Conservation (phyloP, 2,113 vertebrate species). For the Zosterops japonicus region DNA sequence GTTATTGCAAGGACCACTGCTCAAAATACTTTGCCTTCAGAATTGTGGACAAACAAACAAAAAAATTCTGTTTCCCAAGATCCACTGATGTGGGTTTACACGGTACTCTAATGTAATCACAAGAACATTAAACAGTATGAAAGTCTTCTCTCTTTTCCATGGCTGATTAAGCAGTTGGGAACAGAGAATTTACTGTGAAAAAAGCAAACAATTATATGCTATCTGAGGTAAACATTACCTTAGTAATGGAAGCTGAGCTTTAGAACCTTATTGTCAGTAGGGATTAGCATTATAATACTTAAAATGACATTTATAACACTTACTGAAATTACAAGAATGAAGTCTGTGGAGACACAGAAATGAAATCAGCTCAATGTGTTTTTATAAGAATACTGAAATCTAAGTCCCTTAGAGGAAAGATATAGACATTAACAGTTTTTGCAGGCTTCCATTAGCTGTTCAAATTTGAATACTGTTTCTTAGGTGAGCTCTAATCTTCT, state of each 20-base stretch:
- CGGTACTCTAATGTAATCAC: slow-evolving; percentile 61
- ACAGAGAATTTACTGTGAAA: slow-evolving; percentile 78
- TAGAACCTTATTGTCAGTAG: slow-evolving; percentile 87
- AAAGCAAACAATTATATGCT: slow-evolving; percentile 85
- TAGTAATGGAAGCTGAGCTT: slow-evolving; percentile 84
- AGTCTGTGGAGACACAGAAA: slow-evolving; percentile 80
- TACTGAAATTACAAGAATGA: slow-evolving; percentile 85
- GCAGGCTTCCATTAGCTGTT: slow-evolving; percentile 84
- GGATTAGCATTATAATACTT: slow-evolving; percentile 87
- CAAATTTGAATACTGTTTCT: slow-evolving; percentile 85
- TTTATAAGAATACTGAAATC: slow-evolving; percentile 86
- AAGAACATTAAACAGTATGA: slow-evolving; percentile 65
- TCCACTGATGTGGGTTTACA: slow-evolving; percentile 40
- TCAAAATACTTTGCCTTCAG: slow-evolving; percentile 41
- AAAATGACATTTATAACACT: slow-evolving; percentile 92
- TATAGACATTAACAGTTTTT: slow-evolving; percentile 82
- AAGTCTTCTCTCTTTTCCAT: slow-evolving; percentile 79
- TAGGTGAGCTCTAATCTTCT: slow-evolving; percentile 86
- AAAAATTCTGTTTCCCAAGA: slow-evolving; percentile 12
- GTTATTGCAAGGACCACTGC: slow-evolving; percentile 34
- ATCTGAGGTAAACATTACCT: slow-evolving; percentile 93
- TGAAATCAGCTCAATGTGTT: slow-evolving; percentile 85
- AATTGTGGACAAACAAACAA: slow-evolving; percentile 38
- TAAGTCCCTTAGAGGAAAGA: slow-evolving; percentile 80
- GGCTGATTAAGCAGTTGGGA: slow-evolving; percentile 89